A percentile compares a stretch with the other conserved stretches of the same genome.
These are phyloP conservation scores for Picathartes gymnocephalus DNA, from an alignment of 2,113 vertebrate species.

Conservation along the genomic window DNA sequence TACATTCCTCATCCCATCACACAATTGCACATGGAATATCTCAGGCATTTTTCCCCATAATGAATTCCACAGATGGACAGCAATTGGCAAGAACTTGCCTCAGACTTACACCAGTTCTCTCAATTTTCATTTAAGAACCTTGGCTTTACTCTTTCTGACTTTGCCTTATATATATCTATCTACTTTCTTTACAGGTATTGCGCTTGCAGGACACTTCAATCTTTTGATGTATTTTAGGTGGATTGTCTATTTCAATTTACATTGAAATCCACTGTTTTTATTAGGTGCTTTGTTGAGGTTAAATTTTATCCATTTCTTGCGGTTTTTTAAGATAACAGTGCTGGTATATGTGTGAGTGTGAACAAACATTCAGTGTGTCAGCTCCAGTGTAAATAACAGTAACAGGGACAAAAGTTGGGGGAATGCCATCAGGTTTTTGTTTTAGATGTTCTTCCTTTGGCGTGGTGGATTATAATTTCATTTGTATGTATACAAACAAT, in stretches of 20 bases:
- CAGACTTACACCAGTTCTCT: background rate
- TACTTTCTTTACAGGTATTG: background rate
- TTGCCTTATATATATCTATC: background rate
- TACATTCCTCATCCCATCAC: background rate
- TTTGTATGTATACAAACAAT: background rate
- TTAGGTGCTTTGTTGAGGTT: background rate
- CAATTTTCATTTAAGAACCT: background rate
- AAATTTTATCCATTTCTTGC: background rate
- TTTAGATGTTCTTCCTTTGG: background rate
- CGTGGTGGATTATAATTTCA: background rate
- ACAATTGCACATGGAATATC: background rate
- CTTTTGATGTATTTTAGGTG: background rate
- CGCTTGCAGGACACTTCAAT: background rate
- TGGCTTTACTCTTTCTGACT: background rate
- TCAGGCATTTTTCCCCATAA: background rate
- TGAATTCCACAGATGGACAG: background rate
- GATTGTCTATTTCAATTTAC: background rate
- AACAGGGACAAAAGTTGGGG: background rate
- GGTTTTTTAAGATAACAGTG: background rate
- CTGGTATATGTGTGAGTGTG: background rate
- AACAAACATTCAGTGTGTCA: background rate
- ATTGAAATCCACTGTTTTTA: background rate
- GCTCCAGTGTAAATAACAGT: background rate
- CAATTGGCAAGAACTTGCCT: background rate
- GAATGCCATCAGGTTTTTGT: background rate